These are phyloP conservation scores for Phalera bucephala DNA, from an alignment of 2,888 invertebrate genomes.

Conservation along the genomic window DNA sequence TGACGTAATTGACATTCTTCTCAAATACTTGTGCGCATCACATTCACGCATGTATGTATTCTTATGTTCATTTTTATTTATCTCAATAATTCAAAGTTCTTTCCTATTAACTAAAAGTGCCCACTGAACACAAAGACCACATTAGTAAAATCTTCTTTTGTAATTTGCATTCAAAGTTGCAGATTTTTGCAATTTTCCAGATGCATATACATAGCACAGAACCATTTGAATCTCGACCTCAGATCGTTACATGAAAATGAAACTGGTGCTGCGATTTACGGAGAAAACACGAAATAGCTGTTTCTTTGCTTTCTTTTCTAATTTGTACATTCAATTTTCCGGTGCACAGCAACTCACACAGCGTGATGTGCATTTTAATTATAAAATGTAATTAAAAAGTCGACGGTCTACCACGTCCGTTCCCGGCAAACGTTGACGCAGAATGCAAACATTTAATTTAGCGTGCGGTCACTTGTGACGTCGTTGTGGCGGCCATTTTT, in stretches of 20 bases:
- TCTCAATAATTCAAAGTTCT: no score
- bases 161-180: neutral
- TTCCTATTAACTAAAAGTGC: no score
- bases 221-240: neutral
- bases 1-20: no score
- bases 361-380: conserved; percentile 54
- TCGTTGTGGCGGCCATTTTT: conserved; percentile 43
- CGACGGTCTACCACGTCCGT: conserved; percentile 34
- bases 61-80: no score
- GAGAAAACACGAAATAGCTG: conserved; percentile 22
- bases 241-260: conserved; percentile 19
- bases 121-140: no score
- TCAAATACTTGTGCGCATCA: no score
- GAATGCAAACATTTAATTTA: conserved; percentile 62
- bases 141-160: neutral
- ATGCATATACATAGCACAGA: neutral
- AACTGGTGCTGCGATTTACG: conserved; percentile 23
- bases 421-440: conserved; percentile 35
- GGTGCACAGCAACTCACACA: conserved; percentile 32
- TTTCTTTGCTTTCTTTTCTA: conserved; percentile 24
- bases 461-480: conserved; percentile 48
- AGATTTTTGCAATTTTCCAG: neutral
- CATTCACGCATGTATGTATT: no score
- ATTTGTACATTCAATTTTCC: conserved; percentile 40
- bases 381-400: conserved; percentile 57